Base-by-base conservation (phyloP, 2,797 vertebrate genomes). In the Prionace glauca region DNA sequence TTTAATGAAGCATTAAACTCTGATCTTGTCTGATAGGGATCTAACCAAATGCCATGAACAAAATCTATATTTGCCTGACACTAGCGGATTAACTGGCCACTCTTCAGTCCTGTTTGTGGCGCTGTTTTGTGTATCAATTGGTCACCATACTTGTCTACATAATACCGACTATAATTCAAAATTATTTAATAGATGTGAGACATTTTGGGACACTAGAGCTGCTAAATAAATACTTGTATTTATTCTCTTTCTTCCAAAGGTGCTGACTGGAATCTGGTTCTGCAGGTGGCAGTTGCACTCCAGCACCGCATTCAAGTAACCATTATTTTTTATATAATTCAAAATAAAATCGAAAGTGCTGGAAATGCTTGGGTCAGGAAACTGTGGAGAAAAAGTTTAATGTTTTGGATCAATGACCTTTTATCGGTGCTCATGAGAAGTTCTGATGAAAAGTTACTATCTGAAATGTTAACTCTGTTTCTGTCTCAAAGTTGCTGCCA, bases 191-290 rank as follows among this genome's bases (percentile, higher is more conserved):
- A 20, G 79, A 41, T 81, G 77, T 8, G 79, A 84, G 36, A 81
- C 14, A 20, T 41, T 81, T 41, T 81, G 16, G 16, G 36, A 18
- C n/a, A 36, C 36, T 3, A 81, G n/a, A 81, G 79, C 36, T 22
- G 36, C 36, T 84, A 45, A 79, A 36, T 84, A 84, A 41, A 41
- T 84, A 16, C 79, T 41, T 22, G 79, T 84, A 69, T 20, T 18
- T 45, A 36, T 84, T 84, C 79, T 84, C 79, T 84, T 84, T 84
- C 36, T 84, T 84, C 36, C n/a, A 36, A 84, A 84, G 79, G 79
- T 84, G 79, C n/a, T 84, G 79, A 84, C 79, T 84, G 79, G 36
- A 41, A 84, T 84, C 79, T 84, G 79, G 36, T 41, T 84, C 79
- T 41, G 18, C 79, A 84, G 77, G 79, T 84, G n/a, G 18, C 79